A percentile compares a stretch with the other conserved stretches of the same genome.
These are phyloP conservation scores for Solea solea DNA, from an alignment of 2,113 vertebrate species.

Conservation along the genomic window DNA sequence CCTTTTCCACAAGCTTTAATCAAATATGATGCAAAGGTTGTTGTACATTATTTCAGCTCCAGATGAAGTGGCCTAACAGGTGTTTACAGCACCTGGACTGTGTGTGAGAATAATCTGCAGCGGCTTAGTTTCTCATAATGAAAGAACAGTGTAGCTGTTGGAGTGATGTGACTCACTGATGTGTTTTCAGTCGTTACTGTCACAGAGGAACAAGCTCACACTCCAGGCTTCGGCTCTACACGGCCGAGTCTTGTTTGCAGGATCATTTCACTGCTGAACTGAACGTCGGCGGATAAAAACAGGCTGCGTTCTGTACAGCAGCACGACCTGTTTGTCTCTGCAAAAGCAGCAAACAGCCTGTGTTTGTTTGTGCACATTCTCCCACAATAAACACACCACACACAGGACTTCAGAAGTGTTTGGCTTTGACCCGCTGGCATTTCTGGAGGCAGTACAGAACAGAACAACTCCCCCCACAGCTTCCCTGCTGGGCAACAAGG, in stretches of 20 bases:
- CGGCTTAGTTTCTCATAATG: neutral
- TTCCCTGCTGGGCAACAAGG: slow-evolving; percentile 56
- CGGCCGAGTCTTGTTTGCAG: too few species aligned
- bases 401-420: slow-evolving; percentile 33
- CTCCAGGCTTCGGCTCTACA: too few species aligned
- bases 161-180: neutral
- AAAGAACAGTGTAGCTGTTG: neutral
- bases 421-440: slow-evolving; percentile 62
- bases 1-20: neutral
- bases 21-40: neutral
- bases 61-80: neutral
- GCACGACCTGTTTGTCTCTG: neutral
- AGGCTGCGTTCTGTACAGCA: too few species aligned
- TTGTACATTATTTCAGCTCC: too few species aligned
- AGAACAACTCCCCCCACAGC: slow-evolving; percentile 45
- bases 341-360: slow-evolving; percentile 7
- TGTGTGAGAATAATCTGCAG: neutral
- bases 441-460: slow-evolving; percentile 52
- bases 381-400: slow-evolving; percentile 16
- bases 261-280: neutral
- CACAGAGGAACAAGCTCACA: too few species aligned
- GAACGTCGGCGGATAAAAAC: neutral
- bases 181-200: too few species aligned
- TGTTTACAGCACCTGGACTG: too few species aligned
- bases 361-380: neutral